Percentiles rank a stretch among this genome's conserved stretches.
phyloP scores from a whole-genome alignment of 2,888 invertebrate genomes.

The Nowickia ferox region DNA sequence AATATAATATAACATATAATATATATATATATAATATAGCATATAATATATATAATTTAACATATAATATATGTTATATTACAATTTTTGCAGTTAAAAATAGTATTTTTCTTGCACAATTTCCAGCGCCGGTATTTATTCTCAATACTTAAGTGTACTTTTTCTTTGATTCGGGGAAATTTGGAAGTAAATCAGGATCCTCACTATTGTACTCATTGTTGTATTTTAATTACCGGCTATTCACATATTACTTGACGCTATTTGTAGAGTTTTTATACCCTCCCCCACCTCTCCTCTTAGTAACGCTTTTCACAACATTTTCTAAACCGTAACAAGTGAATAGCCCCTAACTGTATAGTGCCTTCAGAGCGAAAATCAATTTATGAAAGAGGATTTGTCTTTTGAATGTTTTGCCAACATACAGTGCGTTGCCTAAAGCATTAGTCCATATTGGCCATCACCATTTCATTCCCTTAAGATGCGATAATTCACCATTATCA shows the following conservation, averaged over 20 bases:
- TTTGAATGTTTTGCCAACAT: constrained; percentile 7
- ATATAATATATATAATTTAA: neutral
- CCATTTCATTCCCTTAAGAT: neutral
- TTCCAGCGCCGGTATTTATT: too few species aligned
- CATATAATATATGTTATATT: neutral
- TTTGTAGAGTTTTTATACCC: too few species aligned
- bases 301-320: too few species aligned
- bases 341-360: too few species aligned
- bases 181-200: constrained; percentile 1
- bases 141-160: constrained; percentile 11
- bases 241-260: too few species aligned
- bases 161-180: neutral
- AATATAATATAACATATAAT: neutral
- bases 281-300: too few species aligned
- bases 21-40: neutral
- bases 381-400: neutral
- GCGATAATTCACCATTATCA: too few species aligned
- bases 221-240: too few species aligned
- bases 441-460: constrained; percentile 2
- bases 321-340: too few species aligned
- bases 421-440: too few species aligned
- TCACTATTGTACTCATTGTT: too few species aligned
- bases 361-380: constrained; percentile 7
- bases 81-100: neutral
- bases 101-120: too few species aligned